Percentiles rank a stretch among this genome's conserved stretches.
phyloP scores from a whole-genome alignment of 2,113 vertebrate species.

The Pica pica region DNA sequence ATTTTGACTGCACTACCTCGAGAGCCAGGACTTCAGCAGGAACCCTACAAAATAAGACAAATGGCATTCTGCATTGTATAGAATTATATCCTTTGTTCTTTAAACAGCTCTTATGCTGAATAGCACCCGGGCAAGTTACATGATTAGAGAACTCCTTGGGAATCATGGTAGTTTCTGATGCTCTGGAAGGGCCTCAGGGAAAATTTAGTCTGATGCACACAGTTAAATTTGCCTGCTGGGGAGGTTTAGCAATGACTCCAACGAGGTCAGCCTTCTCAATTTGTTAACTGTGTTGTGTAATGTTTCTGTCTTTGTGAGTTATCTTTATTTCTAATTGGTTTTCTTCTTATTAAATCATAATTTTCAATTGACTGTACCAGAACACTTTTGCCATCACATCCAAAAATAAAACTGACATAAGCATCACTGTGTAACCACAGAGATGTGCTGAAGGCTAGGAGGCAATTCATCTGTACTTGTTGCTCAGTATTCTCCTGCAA shows the following conservation, averaged over 20 bases:
- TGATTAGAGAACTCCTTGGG: neutral
- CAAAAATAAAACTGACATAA: neutral
- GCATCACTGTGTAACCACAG: neutral
- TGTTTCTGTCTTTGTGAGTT: neutral
- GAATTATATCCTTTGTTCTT: slow-evolving; percentile 62
- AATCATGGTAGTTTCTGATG: neutral
- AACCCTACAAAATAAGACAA: slow-evolving; percentile 67
- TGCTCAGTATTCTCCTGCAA: neutral
- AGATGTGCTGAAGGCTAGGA: neutral
- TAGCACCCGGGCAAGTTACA: neutral
- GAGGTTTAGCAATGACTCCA: neutral
- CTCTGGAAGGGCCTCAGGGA: neutral
- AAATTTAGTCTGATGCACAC: neutral
- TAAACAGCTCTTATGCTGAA: slow-evolving; percentile 57
- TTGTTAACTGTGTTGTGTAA: neutral
- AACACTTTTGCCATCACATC: neutral
- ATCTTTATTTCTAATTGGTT: neutral
- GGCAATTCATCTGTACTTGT: neutral
- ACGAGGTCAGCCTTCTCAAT: neutral
- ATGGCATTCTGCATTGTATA: slow-evolving; percentile 14
- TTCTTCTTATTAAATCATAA: neutral
- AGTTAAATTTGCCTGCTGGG: neutral
- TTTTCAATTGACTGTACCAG: neutral
- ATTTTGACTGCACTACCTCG: slow-evolving; percentile 52
- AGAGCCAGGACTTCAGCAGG: slow-evolving; percentile 13